Percentiles rank a stretch among this genome's conserved stretches.
phyloP scores from a whole-genome alignment of 2,113 vertebrate genomes.

The Protobothrops mucrosquamatus region DNA sequence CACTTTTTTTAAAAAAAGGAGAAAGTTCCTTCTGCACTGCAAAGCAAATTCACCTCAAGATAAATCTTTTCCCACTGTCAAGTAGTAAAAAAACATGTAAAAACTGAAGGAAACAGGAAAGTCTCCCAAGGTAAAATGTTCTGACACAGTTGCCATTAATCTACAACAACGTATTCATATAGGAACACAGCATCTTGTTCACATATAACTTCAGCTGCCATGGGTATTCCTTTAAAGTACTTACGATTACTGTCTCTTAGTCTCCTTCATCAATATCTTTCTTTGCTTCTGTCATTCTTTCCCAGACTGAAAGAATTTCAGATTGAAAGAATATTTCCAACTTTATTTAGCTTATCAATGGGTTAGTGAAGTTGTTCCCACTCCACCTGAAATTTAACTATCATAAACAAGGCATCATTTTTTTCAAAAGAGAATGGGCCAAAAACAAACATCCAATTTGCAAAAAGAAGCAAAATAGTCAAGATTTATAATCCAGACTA shows the following conservation, averaged over 20 bases:
- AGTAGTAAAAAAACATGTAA: neutral
- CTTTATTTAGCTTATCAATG: slow-evolving; percentile 11
- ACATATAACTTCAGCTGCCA: neutral
- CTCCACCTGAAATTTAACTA: slow-evolving; percentile 32
- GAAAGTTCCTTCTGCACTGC: neutral
- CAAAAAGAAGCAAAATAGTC: slow-evolving; percentile 33
- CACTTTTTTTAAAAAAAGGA: neutral
- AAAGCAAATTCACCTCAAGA: neutral
- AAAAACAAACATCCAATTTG: slow-evolving; percentile 27
- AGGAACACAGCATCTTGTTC: neutral
- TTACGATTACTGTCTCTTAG: neutral
- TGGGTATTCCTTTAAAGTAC: neutral
- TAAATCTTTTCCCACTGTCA: neutral
- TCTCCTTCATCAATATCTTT: slow-evolving; percentile 17
- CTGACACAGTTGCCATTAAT: neutral
- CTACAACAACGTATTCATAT: neutral
- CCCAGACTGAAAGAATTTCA: neutral
- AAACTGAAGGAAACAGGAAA: neutral
- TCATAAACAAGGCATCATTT: slow-evolving; percentile 30
- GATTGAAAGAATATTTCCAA: neutral
- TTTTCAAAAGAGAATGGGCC: neutral
- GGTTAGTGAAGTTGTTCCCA: slow-evolving; percentile 10
- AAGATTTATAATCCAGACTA: neutral
- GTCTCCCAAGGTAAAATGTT: neutral
- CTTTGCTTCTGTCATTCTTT: slow-evolving; percentile 12